Base-by-base conservation (phyloP, 2,888 invertebrate species). In the Bellardia pandia region DNA sequence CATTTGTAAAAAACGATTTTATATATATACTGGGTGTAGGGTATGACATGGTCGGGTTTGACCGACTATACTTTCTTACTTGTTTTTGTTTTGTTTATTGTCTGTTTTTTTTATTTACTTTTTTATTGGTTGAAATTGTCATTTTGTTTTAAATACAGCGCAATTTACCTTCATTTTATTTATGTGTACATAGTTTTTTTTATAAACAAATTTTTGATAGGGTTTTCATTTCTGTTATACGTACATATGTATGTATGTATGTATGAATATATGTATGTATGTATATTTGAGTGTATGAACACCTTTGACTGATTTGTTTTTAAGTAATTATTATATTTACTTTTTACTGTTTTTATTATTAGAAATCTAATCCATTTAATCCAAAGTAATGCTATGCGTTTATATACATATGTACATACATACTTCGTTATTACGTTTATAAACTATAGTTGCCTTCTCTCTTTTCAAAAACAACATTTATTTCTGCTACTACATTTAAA, bases 111-210 rank as follows among this genome's bases (percentile, higher is more conserved):
- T 33, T 33, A 60, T 56, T n/a, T 58, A n/a, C 16, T 79, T 75
- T 79, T 23, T 51, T 45, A 53, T 81, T 42, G 40, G 64, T 60
- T 66, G 51, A 75, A 14, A 79, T 58, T 62, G 68, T 42, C 37
- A 77, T 48, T 37, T 64, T 71, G 64, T 69, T 13, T 69, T 37
- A 37, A 71, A 66, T 81, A 37, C 37, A 68, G 76, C 72, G 71
- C 75, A 85, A 71, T 66, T 81, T 53, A 66, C 64, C 58, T 80
- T 76, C 30, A 53, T 56, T 80, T 30, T 45, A 68, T 48, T 71
- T 23, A n/a, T 37, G 33, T 11, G 30, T n/a, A 23, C 48, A 2
- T 69, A n/a, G 66, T 30, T 16, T 45, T 8, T 53, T 53, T 56
- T 23, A 9, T n/a, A 23, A 9, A 40, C 8, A 40, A 14, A 40